A percentile compares a stretch with the other conserved stretches of the same genome.
phyloP scores from a whole-genome alignment of 2,888 invertebrate genomes.

The Tethea ocularis region DNA sequence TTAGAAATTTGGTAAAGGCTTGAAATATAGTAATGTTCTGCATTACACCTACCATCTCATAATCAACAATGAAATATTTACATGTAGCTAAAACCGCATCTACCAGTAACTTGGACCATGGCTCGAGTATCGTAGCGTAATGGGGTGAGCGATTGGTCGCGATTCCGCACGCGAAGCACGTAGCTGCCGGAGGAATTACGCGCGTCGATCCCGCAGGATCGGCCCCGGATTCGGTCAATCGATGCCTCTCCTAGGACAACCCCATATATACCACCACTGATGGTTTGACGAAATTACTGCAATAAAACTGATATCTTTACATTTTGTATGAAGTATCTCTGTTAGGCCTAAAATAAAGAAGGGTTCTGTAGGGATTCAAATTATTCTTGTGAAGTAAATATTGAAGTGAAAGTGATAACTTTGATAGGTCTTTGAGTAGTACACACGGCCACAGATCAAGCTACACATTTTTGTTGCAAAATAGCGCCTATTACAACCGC shows the following conservation, averaged over 20 bases:
- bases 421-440: too few relatives aligned
- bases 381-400: too few relatives aligned
- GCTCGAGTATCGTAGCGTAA: conserved; percentile 53
- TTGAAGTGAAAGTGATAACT: too few relatives aligned
- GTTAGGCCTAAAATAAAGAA: not conserved
- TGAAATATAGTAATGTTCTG: too few relatives aligned
- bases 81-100: conserved; percentile 3
- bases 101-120: conserved; percentile 14
- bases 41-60: too few relatives aligned
- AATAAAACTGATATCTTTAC: conserved; percentile 1
- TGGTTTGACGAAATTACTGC: conserved; percentile 6
- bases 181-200: conserved; percentile 75
- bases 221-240: conserved; percentile 74
- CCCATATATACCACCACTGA: conserved; percentile 23
- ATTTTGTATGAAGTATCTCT: not conserved
- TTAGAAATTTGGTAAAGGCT: too few relatives aligned
- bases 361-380: too few relatives aligned
- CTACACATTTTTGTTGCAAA: too few relatives aligned
- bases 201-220: conserved; percentile 65
- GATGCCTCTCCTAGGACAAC: conserved; percentile 57
- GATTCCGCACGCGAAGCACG: conserved; percentile 72
- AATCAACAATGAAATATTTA: too few relatives aligned
- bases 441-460: too few relatives aligned
- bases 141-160: conserved; percentile 71
- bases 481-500: too few relatives aligned